Conservation (phyloP, 2,888 invertebrate species). For the Andrena hattorfiana region DNA sequence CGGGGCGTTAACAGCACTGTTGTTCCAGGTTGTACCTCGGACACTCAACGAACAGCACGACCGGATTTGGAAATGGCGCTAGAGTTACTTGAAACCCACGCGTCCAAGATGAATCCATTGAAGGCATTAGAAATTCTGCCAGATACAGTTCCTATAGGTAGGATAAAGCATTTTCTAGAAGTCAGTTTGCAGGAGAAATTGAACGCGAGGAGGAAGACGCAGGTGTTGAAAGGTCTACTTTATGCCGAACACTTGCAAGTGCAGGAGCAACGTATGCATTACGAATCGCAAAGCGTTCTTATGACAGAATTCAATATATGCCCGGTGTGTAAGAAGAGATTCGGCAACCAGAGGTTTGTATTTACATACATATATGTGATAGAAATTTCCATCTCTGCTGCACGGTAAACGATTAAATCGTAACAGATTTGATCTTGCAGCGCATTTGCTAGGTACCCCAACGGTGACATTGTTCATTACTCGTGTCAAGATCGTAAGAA, state of each 20-base stretch:
- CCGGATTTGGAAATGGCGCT: constrained; percentile 93
- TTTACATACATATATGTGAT: background rate
- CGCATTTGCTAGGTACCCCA: constrained; percentile 96
- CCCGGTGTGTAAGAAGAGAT: constrained; percentile 96
- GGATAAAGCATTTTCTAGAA: constrained; percentile 92
- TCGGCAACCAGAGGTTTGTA: constrained; percentile 93
- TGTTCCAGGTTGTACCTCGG: constrained; percentile 75
- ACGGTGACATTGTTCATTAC: constrained; percentile 96
- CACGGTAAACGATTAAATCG: background rate
- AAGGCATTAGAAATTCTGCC: constrained; percentile 93
- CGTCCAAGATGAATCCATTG: constrained; percentile 93
- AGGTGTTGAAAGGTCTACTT: constrained; percentile 93
- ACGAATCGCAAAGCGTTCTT: constrained; percentile 93
- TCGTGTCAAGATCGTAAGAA: constrained; percentile 90
- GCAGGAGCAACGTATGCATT: constrained; percentile 91
- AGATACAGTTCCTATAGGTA: constrained; percentile 90
- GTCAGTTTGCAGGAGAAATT: constrained; percentile 92
- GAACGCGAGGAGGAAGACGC: constrained; percentile 90
- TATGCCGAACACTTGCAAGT: constrained; percentile 95
- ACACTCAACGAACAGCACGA: constrained; percentile 86
- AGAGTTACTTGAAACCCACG: constrained; percentile 92
- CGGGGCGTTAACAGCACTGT: too few relatives aligned
- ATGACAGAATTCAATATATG: constrained; percentile 96
- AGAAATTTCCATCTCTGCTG: background rate
- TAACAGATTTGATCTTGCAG: constrained; percentile 84